These are phyloP conservation scores for Medauroidea extradentata DNA, from an alignment of 1,140 invertebrate species.

Conservation along the genomic window DNA sequence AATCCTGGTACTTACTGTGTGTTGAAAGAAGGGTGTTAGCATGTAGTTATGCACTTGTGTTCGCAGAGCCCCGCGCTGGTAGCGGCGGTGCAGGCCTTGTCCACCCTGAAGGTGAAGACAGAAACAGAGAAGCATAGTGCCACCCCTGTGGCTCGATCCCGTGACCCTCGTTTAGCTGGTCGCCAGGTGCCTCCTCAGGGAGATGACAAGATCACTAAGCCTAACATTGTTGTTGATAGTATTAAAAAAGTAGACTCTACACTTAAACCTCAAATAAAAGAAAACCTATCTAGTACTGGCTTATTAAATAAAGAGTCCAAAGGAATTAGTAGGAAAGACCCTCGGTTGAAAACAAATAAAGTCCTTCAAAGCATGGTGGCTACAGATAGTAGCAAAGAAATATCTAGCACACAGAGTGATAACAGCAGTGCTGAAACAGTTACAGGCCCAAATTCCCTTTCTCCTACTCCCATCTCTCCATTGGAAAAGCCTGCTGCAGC, in stretches of 20 bases:
- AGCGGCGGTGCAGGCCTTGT: neutral
- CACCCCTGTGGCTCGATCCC: neutral
- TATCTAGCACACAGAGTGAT: too few species aligned
- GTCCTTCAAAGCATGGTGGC: neutral
- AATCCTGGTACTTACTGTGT: too few species aligned
- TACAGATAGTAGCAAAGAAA: too few species aligned
- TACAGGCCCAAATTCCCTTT: too few species aligned
- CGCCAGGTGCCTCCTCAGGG: neutral
- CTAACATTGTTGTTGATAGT: slow-evolving; percentile 5
- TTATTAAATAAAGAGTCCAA: slow-evolving; percentile 12
- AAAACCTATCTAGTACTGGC: slow-evolving; percentile 12
- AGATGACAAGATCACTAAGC: slow-evolving; percentile 3
- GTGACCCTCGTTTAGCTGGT: slow-evolving; percentile 14
- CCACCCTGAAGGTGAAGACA: slow-evolving; percentile 1
- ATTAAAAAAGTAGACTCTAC: slow-evolving; percentile 16
- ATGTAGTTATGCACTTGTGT: neutral
- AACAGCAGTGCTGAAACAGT: too few species aligned
- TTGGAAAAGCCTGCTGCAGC: too few species aligned
- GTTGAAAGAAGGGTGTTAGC: too few species aligned
- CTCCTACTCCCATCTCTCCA: too few species aligned
- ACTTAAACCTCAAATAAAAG: slow-evolving; percentile 24
- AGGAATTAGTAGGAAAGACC: slow-evolving; percentile 27
- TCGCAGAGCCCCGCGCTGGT: neutral
- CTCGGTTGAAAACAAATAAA: slow-evolving; percentile 32
- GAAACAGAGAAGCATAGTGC: neutral